A percentile compares a stretch with the other conserved stretches of the same genome.
phyloP scores from a whole-genome alignment of 1,140 invertebrate genomes.

The Sipha flava region DNA sequence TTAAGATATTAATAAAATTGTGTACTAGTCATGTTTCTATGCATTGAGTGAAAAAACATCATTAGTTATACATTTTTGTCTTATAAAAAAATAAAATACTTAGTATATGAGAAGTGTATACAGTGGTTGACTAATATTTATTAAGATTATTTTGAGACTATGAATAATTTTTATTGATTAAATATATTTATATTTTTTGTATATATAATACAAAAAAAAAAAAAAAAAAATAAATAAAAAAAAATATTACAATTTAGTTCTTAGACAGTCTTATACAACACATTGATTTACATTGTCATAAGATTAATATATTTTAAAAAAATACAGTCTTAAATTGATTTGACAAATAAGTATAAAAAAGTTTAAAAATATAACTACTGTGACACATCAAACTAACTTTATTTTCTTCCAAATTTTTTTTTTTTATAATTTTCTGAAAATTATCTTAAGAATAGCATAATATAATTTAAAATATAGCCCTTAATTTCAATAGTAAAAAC shows the following conservation, averaged over 20 bases:
- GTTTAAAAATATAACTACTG: background rate
- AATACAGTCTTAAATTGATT: background rate
- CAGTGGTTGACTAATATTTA: no score
- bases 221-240: background rate
- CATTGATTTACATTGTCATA: background rate
- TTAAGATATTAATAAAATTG: no score
- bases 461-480: background rate
- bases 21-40: no score
- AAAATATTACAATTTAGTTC: background rate
- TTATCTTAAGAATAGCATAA: no score
- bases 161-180: no score
- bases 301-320: background rate
- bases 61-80: no score
- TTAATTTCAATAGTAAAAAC: background rate
- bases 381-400: background rate
- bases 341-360: background rate
- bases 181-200: no score
- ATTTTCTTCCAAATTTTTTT: background rate
- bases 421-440: background rate
- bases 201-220: no score
- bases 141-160: no score
- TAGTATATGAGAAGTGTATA: no score
- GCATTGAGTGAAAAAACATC: no score
- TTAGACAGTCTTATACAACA: constrained; percentile 6
- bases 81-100: no score